These are phyloP conservation scores for Diadophis punctatus DNA, from an alignment of 2,113 vertebrate genomes.

Conservation along the genomic window DNA sequence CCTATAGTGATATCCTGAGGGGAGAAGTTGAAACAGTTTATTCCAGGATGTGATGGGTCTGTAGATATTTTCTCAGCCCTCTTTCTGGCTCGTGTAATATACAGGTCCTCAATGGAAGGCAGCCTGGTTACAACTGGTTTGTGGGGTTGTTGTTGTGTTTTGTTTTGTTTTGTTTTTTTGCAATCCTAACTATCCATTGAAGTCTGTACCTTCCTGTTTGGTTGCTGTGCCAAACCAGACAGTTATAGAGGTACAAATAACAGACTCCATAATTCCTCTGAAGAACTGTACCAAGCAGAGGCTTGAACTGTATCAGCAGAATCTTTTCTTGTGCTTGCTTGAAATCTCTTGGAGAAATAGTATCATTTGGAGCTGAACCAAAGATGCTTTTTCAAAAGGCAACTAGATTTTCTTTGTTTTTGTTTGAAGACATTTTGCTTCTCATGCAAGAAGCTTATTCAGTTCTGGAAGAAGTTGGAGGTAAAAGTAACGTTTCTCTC, in stretches of 20 bases:
- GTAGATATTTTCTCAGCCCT: neutral
- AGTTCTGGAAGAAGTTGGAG: neutral
- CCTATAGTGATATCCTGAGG: neutral
- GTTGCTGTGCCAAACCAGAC: neutral
- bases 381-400: too few relatives aligned
- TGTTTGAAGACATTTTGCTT: too few relatives aligned
- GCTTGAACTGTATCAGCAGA: neutral
- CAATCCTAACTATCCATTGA: neutral
- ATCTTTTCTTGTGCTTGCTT: neutral
- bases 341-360: neutral
- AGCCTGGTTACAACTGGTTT: neutral
- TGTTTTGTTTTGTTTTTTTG: neutral
- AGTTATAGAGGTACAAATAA: neutral
- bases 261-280: neutral
- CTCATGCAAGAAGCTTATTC: too few relatives aligned
- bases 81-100: neutral
- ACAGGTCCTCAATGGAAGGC: neutral
- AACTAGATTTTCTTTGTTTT: too few relatives aligned
- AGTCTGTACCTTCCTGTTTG: neutral
- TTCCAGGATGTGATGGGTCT: neutral
- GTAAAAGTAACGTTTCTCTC: neutral
- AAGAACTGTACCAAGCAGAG: neutral
- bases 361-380: neutral
- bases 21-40: neutral
- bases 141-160: too few relatives aligned